A percentile compares a stretch with the other conserved stretches of the same genome.
Evolutionary conservation across 92 coral and sea anemone species (phyloP).

Genomic region (Parazoanthus atlanticus): DNA sequence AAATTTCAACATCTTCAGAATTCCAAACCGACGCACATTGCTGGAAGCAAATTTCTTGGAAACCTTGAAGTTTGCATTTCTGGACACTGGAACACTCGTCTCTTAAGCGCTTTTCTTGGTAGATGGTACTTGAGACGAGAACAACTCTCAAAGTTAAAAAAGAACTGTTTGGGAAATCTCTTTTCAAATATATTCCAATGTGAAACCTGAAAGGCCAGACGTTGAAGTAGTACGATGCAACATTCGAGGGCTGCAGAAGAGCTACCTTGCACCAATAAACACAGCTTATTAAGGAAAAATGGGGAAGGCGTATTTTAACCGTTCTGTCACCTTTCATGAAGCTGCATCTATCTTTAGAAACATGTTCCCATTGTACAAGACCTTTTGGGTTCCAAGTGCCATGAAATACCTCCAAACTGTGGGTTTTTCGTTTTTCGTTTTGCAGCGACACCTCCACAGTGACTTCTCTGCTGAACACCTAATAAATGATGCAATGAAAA

Average conservation of each 20-base stretch:
- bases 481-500: neutral
- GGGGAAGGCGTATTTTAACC: neutral
- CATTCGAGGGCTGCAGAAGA: neutral
- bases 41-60: neutral
- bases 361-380: neutral
- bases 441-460: neutral
- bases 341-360: neutral
- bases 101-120: neutral
- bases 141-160: neutral
- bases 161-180: neutral
- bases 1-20: neutral
- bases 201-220: conserved; percentile 12
- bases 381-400: neutral
- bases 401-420: neutral
- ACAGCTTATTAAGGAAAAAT: neutral
- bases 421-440: neutral
- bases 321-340: neutral
- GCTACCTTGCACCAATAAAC: conserved; percentile 2
- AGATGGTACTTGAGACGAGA: neutral
- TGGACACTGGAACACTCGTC: neutral
- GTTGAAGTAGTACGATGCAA: neutral
- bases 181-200: neutral
- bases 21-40: neutral
- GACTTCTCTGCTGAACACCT: conserved; percentile 8
- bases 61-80: neutral